Evolutionary conservation across 2,113 vertebrate species (phyloP).

Genomic region (Cyphomyrus discorhynchus): DNA sequence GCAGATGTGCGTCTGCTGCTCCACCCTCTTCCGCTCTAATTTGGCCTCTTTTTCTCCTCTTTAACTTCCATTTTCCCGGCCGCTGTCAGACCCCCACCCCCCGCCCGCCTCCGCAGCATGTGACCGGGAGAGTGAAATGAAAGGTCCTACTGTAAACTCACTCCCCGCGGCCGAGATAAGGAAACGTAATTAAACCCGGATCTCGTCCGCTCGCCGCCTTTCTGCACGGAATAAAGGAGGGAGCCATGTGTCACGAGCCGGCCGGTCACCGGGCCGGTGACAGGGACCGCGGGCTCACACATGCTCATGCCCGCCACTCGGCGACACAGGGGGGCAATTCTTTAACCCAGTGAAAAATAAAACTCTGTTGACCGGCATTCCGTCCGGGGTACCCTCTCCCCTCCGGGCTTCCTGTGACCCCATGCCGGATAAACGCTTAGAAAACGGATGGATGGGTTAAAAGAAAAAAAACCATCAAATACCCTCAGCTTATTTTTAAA

Average conservation of each 20-base stretch:
- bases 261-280: not conserved
- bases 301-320: not conserved
- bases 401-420: not conserved
- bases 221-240: not conserved
- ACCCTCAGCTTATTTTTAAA: not conserved
- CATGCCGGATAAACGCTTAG: not conserved
- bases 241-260: not conserved
- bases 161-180: constrained; percentile 43
- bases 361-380: not conserved
- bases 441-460: not conserved
- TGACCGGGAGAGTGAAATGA: not conserved
- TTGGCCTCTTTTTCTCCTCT: constrained; percentile 11
- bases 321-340: not conserved
- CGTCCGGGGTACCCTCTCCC: not conserved
- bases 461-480: not conserved
- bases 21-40: constrained; percentile 15
- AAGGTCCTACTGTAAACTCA: not conserved
- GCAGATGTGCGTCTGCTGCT: constrained; percentile 9
- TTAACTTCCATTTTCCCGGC: constrained; percentile 11
- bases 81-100: constrained; percentile 13
- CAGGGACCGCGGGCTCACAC: not conserved
- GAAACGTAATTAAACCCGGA: constrained; percentile 47
- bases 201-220: constrained; percentile 33
- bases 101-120: not conserved
- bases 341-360: not conserved